These are phyloP conservation scores for Telmatochromis sp. DNA, from an alignment of 2,113 vertebrate species.

Conservation along the genomic window DNA sequence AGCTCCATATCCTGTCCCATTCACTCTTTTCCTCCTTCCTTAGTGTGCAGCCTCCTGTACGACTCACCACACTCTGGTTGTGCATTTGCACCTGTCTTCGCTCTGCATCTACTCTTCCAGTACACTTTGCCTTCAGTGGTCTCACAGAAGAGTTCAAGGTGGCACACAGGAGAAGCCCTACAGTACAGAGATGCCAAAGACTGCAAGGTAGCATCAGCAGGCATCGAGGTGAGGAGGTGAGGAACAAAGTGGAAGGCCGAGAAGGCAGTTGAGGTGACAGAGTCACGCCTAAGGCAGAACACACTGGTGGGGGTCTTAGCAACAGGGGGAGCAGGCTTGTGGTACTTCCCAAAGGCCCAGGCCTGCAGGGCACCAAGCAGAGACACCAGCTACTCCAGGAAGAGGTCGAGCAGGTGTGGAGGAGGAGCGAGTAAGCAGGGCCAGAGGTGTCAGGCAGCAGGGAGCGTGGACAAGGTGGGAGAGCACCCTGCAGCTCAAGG, in stretches of 20 bases:
- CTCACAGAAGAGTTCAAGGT: neutral
- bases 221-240: accelerated
- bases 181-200: neutral
- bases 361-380: accelerated
- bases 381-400: neutral
- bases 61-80: neutral
- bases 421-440: neutral
- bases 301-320: neutral
- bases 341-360: neutral
- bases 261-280: neutral
- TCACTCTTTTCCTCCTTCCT: neutral
- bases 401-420: neutral
- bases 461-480: neutral
- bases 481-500: accelerated
- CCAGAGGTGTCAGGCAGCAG: neutral
- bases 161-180: neutral
- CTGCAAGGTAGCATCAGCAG: neutral
- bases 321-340: neutral
- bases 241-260: neutral
- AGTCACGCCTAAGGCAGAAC: neutral
- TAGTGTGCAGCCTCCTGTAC: neutral
- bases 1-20: neutral
- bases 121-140: neutral
- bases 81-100: neutral
- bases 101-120: neutral